Evolutionary conservation across 2,113 vertebrate species (phyloP), one percentile per base, ranked within the genome.

Genomic region (Vidua macroura): DNA sequence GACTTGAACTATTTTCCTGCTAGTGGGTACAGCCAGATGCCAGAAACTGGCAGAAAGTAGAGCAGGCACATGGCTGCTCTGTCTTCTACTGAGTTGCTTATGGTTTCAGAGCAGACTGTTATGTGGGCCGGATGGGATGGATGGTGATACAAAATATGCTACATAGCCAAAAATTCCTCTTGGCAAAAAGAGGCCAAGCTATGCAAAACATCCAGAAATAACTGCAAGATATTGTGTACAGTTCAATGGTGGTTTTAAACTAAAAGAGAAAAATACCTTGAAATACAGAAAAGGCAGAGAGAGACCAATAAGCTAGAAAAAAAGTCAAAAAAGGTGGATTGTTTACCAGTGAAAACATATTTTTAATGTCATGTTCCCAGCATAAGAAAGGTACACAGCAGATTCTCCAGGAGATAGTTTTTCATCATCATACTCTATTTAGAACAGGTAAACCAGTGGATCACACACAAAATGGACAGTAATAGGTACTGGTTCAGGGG

Each of bases 91-190:
- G 4, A 56, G 35, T 3, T 92, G 49, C 73, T 84, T 56, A 15
- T 55, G 83, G 70, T 69, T 83, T 95, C 83, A 79, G 58, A 92
- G 70, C 73, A 95, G 83, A 78, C 59, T 95, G 87, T 58, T 92
- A 49, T 2, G 60, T 85, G 81, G 84, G 89, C 46, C 14, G 69
- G 43, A 86, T 67, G 46, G 85, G 48, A 75, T 85, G 46, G 66
- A 82, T 43, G 30, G 15, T 49, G 64, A 86, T 79, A 69, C 18
- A 76, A 91, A 86, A 89, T 62, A 78, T 35, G 46, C 41, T 91
- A 62, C 74, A 22, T 10, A 66, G 66, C n/a, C 69, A 88, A 79
- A 82, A 92, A 76, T 62, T 84, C 49, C 39, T 89, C 77, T 64
- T 68, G 78, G 74, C 66, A 81, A 77, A 86, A 85, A 83, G 63